Base-by-base conservation (phyloP, 2,888 invertebrate genomes). In the Elgonia sp. region DNA sequence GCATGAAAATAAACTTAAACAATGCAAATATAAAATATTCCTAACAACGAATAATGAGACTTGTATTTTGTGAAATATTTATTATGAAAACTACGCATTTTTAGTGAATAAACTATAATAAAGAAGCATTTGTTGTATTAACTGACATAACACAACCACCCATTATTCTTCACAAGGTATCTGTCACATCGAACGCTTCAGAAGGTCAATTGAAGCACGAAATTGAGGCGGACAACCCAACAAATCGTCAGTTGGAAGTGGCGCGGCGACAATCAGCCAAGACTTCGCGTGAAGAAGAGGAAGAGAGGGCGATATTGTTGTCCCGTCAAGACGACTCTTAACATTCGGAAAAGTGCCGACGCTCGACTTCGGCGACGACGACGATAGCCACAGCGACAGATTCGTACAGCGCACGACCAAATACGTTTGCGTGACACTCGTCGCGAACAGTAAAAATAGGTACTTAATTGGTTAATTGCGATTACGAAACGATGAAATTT, bases 251-350 rank as follows among this genome's bases (percentile, higher is more conserved):
- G 69, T 65, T 89, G 40, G 92, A 92, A 62, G 91, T 91, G 4
- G 90, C 91, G 12, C 89, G 90, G 62, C 86, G 92, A 8, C 89
- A 92, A 62, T 89, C 92, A 7, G 81, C 77, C 7, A 92, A 91
- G 50, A 92, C 90, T 42, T 87, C 90, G 40, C 69, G 89, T 4
- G 92, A 91, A 14, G 93, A 94, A 14, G 91, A 91, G 12, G 93
- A 94, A 65, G 94, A 94, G 81, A 92, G 90, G 82, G 91, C 92
- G 75, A 94, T 94, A 75, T 39, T 86, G 20, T 90, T 94, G 83
- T 79, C 92, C 12, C 92, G 91, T 67, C 92, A 92, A 83, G 92
- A 93, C 73, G 91, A 91, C 72, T 94, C 94, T 93, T 94, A 94
- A 94, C 94, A 92, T 88, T 91, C 92, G 84, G 91, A 91, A 89